These are phyloP conservation scores for Actias luna DNA, from an alignment of 2,888 invertebrate species.

Conservation along the genomic window DNA sequence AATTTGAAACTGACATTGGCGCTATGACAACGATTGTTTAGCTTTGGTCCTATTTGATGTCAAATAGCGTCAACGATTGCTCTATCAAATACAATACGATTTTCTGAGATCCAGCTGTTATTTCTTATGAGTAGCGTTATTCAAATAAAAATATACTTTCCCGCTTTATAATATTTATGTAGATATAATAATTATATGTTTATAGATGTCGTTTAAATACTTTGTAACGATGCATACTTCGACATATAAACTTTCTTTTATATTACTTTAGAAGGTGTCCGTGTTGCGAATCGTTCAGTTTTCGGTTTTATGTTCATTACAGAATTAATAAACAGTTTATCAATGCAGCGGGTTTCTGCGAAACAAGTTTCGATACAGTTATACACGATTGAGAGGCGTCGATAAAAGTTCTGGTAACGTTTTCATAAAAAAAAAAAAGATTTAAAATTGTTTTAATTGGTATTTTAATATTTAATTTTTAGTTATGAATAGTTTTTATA, in stretches of 20 bases:
- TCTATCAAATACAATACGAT: too few relatives aligned
- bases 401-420: slow-evolving; percentile 12
- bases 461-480: too few relatives aligned
- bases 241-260: neutral
- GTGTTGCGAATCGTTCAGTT: neutral
- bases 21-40: too few relatives aligned
- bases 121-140: too few relatives aligned
- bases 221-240: neutral
- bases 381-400: slow-evolving; percentile 13
- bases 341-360: slow-evolving; percentile 16
- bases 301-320: neutral
- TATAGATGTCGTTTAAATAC: neutral
- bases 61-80: too few relatives aligned
- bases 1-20: too few relatives aligned
- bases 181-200: neutral
- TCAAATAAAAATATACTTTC: too few relatives aligned
- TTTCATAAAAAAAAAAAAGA: neutral
- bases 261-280: neutral
- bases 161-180: too few relatives aligned
- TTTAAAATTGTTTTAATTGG: too few relatives aligned
- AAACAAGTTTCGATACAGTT: slow-evolving; percentile 18
- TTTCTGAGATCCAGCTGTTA: too few relatives aligned
- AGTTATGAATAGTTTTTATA: too few relatives aligned
- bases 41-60: too few relatives aligned
- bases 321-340: neutral